Conservation (phyloP, 2,797 vertebrate species). For the Mionectes olivaceus region DNA sequence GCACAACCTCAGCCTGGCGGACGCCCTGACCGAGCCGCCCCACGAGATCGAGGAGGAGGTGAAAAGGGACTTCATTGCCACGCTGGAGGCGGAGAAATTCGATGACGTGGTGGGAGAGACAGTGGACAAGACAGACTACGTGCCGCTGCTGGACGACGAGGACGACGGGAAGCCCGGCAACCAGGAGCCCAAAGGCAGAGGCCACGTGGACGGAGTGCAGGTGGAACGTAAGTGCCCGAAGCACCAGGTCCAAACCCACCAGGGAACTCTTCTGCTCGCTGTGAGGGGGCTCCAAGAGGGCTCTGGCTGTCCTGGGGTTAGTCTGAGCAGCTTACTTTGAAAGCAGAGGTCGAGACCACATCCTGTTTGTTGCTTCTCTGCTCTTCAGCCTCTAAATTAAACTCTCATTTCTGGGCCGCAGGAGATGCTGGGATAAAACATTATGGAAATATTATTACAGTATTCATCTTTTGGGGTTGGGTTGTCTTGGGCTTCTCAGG, state of each 20-base stretch:
- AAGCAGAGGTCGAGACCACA: accelerated
- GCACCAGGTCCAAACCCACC: background rate
- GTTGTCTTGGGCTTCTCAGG: background rate
- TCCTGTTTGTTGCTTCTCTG: background rate
- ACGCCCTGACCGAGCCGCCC: slow-evolving; percentile 88
- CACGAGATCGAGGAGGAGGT: slow-evolving; percentile 83
- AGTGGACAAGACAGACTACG: slow-evolving; percentile 90
- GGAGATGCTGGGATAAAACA: background rate
- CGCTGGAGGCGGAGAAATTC: slow-evolving; percentile 89
- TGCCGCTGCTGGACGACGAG: slow-evolving; percentile 88
- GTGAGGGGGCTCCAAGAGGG: accelerated
- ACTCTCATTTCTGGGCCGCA: accelerated
- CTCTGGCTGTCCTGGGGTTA: accelerated
- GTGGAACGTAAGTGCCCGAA: slow-evolving; percentile 69
- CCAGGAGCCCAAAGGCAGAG: slow-evolving; percentile 74
- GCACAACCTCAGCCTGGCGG: slow-evolving; percentile 86
- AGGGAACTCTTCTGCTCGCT: too few relatives aligned
- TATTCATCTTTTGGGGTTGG: accelerated
- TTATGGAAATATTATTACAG: background rate
- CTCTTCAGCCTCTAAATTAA: background rate
- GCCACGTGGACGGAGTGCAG: slow-evolving; percentile 31
- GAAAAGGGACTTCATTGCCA: slow-evolving; percentile 90
- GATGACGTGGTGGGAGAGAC: slow-evolving; percentile 93
- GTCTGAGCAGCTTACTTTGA: accelerated
- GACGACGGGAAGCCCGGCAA: slow-evolving; percentile 68